These are phyloP conservation scores for Nemotelus pantherinus DNA, from an alignment of 2,888 invertebrate genomes.

Conservation along the genomic window DNA sequence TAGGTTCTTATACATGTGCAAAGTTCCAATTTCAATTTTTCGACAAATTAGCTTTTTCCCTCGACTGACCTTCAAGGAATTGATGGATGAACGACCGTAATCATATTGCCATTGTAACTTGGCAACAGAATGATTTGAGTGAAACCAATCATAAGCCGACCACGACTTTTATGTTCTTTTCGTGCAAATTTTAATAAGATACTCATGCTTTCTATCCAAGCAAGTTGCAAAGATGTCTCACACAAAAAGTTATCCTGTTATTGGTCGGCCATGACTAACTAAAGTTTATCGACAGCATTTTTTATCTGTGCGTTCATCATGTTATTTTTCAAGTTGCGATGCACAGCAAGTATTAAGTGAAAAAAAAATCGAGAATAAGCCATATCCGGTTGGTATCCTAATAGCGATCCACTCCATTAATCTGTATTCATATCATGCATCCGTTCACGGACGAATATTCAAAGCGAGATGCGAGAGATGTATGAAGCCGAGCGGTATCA, in stretches of 20 bases:
- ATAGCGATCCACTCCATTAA: slow-evolving; percentile 42
- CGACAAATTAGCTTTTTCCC: too few relatives aligned
- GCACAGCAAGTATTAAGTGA: slow-evolving; percentile 29
- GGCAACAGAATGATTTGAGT: not conserved
- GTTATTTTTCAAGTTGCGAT: not conserved
- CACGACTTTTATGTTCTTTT: not conserved
- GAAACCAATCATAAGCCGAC: not conserved
- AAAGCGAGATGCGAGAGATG: not conserved
- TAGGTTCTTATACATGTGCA: too few relatives aligned
- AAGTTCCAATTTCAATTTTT: too few relatives aligned
- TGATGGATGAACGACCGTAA: not conserved
- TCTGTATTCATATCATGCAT: slow-evolving; percentile 45
- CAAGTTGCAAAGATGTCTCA: too few relatives aligned
- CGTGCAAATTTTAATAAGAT: not conserved
- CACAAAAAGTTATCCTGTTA: too few relatives aligned
- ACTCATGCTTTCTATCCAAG: too few relatives aligned
- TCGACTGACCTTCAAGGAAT: too few relatives aligned
- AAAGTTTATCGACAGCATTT: too few relatives aligned
- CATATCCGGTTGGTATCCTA: slow-evolving; percentile 42
- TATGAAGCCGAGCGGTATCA: slow-evolving; percentile 18
- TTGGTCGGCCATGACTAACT: too few relatives aligned
- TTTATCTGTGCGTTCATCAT: not conserved
- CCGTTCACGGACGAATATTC: slow-evolving; percentile 35
- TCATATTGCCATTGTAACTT: slow-evolving; percentile 5
- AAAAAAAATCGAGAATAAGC: slow-evolving; percentile 33